Evolutionary conservation across 2,113 vertebrate genomes (phyloP).

Genomic region (Sterna hirundo): DNA sequence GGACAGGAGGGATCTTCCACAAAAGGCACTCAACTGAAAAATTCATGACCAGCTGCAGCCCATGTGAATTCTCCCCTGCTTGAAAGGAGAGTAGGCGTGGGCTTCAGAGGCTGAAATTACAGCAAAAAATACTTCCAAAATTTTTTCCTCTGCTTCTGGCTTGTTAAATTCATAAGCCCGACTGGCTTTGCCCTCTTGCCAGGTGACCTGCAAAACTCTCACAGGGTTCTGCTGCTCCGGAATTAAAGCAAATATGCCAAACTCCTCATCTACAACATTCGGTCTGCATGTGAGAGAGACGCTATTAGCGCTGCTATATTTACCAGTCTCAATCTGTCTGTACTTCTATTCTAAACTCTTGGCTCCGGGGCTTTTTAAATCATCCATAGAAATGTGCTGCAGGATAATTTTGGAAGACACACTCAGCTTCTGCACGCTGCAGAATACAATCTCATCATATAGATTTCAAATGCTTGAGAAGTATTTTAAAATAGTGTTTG

Average conservation of each 20-base stretch:
- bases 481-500: not conserved
- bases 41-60: not conserved
- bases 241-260: not conserved
- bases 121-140: not conserved
- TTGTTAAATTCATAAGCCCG: not conserved
- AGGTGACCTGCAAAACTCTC: not conserved
- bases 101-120: not conserved
- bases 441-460: not conserved
- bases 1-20: not conserved
- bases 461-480: not conserved
- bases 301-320: not conserved
- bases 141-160: not conserved
- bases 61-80: not conserved
- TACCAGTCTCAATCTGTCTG: not conserved
- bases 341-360: constrained; percentile 20
- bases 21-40: not conserved
- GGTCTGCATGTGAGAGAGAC: not conserved
- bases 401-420: not conserved
- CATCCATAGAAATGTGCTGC: not conserved
- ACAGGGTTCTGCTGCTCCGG: not conserved
- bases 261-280: not conserved
- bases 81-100: not conserved
- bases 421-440: not conserved
- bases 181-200: not conserved
- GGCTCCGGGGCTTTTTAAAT: not conserved